Evolutionary conservation across 2,888 invertebrate species (phyloP).

Genomic region (Sylvicola cinctus): DNA sequence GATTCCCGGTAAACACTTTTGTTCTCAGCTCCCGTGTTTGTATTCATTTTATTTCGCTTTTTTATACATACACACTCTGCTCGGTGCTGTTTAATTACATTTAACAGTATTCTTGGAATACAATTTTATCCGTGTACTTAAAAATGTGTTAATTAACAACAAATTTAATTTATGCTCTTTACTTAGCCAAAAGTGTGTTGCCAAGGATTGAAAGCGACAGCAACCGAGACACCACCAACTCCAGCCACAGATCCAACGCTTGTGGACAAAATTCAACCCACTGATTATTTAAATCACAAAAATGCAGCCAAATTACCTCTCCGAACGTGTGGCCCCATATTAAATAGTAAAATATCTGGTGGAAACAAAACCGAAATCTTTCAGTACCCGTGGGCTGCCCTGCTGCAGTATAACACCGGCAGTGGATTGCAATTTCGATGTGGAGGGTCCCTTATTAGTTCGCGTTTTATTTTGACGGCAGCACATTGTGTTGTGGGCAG

Average conservation of each 20-base stretch:
- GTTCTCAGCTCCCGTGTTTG: too few species aligned
- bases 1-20: too few species aligned
- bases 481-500: neutral
- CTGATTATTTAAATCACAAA: neutral
- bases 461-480: neutral
- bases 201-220: neutral
- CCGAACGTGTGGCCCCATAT: neutral
- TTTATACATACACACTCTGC: too few species aligned
- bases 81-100: too few species aligned
- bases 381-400: neutral
- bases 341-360: neutral
- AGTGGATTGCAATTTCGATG: neutral
- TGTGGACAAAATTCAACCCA: neutral
- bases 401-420: neutral
- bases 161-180: too few species aligned
- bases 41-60: too few species aligned
- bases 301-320: neutral
- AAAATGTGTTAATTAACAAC: too few species aligned
- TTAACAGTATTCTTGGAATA: too few species aligned
- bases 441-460: neutral
- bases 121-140: too few species aligned
- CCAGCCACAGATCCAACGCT: neutral
- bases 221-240: neutral
- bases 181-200: too few species aligned
- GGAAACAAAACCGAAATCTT: neutral